Evolutionary conservation across 2,113 vertebrate genomes (phyloP), one percentile per base, ranked within the genome.

Genomic region (Corydoras sp.): DNA sequence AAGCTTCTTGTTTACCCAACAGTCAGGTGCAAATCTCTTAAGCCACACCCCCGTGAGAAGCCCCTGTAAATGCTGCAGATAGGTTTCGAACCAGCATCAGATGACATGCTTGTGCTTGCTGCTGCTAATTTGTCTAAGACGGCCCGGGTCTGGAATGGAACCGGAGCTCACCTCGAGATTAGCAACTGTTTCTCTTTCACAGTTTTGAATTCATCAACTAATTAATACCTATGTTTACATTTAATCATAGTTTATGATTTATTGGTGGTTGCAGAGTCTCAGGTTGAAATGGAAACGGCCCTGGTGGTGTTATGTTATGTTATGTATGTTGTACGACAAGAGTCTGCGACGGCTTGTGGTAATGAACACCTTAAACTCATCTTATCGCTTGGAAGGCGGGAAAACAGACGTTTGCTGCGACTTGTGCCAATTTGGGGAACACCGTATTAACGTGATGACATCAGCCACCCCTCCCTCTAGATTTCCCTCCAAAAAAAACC

Each of bases 51-150:
- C 24, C 53, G 5, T 61, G 56, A 71, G 68, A 29, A 30, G 54
- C 62, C 58, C 50, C 70, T 10, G 62, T 32, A 72, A 48, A 32
- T 66, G n/a, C 63, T 9, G 54, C 14, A 53, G 71, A 59, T 72
- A 59, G 62, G 68, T 82, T 80, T 31, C 72, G 77, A 82, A 77
- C 61, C 77, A 79, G 79, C 73, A 77, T 84, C 63, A 76, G 80
- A 76, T 83, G 78, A 83, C 81, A 79, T 83, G 79, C 59, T 8
- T 73, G 70, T 77, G 80, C 77, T 78, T 75, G 81, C 83, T 82
- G 81, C 80, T 76, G 78, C 69, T 82, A 81, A 83, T 81, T 79
- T 82, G 77, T 84, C 79, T 77, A 29, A 35, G 58, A 29, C 64
- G 69, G 82, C 82, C 77, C 81, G 79, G 76, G 81, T 85, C 78